Conservation (phyloP, 2,888 invertebrate genomes). For the Thymelicus acteon region DNA sequence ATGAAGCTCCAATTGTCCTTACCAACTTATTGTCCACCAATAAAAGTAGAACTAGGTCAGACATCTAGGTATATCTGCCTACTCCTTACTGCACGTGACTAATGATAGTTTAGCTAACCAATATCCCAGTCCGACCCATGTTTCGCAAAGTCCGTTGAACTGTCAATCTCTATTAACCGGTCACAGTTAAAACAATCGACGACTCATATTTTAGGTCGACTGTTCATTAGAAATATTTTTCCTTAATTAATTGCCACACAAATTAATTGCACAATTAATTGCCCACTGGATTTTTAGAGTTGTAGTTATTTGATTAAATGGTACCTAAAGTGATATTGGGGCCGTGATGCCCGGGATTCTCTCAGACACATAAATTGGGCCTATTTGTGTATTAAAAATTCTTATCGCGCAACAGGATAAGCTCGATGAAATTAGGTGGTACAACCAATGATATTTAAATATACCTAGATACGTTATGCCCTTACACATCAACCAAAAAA, state of each 20-base stretch:
- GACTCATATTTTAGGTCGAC: slow-evolving; percentile 28
- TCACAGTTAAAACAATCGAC: slow-evolving; percentile 10
- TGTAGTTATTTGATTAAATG: background rate
- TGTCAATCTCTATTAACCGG: slow-evolving; percentile 21
- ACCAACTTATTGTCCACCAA: background rate
- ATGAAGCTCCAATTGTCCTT: too few species aligned
- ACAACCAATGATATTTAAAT: too few species aligned
- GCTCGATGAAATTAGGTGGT: too few species aligned
- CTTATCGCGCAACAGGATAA: too few species aligned
- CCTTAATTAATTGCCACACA: background rate
- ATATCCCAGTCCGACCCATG: slow-evolving; percentile 7
- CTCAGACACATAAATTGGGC: too few species aligned
- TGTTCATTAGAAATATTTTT: slow-evolving; percentile 17
- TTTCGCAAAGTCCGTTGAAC: slow-evolving; percentile 19
- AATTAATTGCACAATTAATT: too few species aligned
- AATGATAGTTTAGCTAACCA: slow-evolving; percentile 15
- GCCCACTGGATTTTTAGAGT: background rate
- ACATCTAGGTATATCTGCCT: background rate
- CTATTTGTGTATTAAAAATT: too few species aligned
- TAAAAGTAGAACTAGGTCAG: background rate
- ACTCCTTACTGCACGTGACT: background rate
- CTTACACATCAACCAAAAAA: too few species aligned
- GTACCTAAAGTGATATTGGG: too few species aligned
- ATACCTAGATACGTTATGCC: too few species aligned
- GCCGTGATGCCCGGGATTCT: too few species aligned